Base-by-base conservation (phyloP, 1,140 invertebrate species). In the Ditylenchus dipsaci region DNA sequence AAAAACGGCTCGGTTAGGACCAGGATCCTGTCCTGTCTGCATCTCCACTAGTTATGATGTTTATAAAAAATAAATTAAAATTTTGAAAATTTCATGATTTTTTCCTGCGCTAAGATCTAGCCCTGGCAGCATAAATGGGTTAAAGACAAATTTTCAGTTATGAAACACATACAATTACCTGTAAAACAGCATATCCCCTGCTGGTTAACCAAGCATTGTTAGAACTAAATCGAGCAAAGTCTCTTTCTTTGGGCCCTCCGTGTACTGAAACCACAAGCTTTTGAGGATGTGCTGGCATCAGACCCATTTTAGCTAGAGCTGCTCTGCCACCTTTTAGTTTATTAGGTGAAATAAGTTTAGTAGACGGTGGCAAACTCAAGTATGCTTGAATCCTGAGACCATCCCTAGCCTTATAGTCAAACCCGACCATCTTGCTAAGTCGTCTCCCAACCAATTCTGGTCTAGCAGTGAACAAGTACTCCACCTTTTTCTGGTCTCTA, bases 321-420 rank as follows among this genome's bases (percentile, higher is more conserved):
- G 29, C 29, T 30, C 49, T 53, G 8, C n/a, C 8, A 7, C 49
- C 49, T 53, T 26, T 53, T 26, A 53, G 15, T 19, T 53, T 19
- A 53, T 53, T 19, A 53, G 49, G 49, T 5, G 49, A 17, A 19
- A 53, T 53, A 7, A 53, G 49, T 21, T 26, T 63, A 38, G 73
- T 72, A 17, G 73, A 63, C 61, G 79, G 79, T 5, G 79, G 79
- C 26, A 81, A 69, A 23, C 79, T 82, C n/a, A 81, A 61, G 49
- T 81, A 81, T 1, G 79, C 79, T 58, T 81, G 79, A 49, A 81
- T 70, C 13, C 60, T 59, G 27, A 83, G 69, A 1, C 82, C 76
- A 69, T 81, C 79, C 19, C 79, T 33, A 42, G 81, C 81, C 30
- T 49, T 43, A 62, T 81, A 81, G 60, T 83, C 81, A 63, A 81